These are phyloP conservation scores for Hedychridium roseum DNA, from an alignment of 2,888 invertebrate species.

Conservation along the genomic window DNA sequence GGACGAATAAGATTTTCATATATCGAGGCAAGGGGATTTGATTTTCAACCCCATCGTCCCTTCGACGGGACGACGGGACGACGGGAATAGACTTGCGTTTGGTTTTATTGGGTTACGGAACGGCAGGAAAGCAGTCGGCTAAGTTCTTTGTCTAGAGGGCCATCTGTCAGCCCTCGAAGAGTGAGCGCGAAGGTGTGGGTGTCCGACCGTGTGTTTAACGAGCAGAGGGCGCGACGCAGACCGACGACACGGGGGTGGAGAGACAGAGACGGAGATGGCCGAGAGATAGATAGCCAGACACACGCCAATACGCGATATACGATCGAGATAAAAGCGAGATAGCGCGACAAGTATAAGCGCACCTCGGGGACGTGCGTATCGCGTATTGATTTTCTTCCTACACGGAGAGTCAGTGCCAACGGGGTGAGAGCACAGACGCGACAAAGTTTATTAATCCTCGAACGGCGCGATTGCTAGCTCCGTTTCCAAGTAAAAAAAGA, in stretches of 20 bases:
- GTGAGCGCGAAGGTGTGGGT: no score
- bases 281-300: constrained; percentile 17
- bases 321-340: constrained; percentile 55
- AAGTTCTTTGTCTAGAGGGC: constrained; percentile 52
- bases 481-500: no score
- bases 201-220: no score
- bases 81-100: constrained; percentile 38
- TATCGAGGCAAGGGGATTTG: constrained; percentile 40
- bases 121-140: constrained; percentile 38
- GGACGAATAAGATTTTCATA: constrained; percentile 22
- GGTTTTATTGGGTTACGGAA: constrained; percentile 54
- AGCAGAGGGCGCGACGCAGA: constrained; percentile 15
- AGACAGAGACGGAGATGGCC: constrained; percentile 8
- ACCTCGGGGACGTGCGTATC: constrained; percentile 47
- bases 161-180: constrained; percentile 53
- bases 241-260: constrained; percentile 13
- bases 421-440: constrained; percentile 41
- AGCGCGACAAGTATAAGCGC: constrained; percentile 47
- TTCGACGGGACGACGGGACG: constrained; percentile 16
- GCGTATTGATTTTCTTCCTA: constrained; percentile 55
- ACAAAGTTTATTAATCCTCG: constrained; percentile 48
- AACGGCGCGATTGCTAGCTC: no score
- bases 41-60: constrained; percentile 52
- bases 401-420: constrained; percentile 11
- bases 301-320: constrained; percentile 39